A percentile compares a stretch with the other conserved stretches of the same genome.
Evolutionary conservation across 2,888 invertebrate species (phyloP).

Genomic region (Eustalomyia histrio): DNA sequence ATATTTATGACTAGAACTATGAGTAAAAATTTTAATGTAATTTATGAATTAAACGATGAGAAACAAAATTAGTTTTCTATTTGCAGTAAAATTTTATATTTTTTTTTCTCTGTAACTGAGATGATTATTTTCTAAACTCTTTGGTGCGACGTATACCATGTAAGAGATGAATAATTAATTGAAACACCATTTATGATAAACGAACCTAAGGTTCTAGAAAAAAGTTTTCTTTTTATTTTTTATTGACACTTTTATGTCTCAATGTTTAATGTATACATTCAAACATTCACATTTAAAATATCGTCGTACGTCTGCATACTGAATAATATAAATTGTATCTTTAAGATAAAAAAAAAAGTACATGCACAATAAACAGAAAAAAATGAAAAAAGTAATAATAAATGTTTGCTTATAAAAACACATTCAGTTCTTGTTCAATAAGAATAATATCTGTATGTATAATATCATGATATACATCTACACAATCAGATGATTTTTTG

Average conservation of each 20-base stretch:
- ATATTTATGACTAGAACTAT: too few relatives aligned
- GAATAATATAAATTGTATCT: slow-evolving; percentile 61
- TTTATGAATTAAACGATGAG: too few relatives aligned
- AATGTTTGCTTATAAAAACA: slow-evolving; percentile 24
- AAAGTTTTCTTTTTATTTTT: slow-evolving; percentile 53
- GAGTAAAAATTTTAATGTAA: too few relatives aligned
- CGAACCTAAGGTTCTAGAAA: slow-evolving; percentile 65
- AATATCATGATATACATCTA: neutral
- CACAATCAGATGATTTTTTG: too few relatives aligned
- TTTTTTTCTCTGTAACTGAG: too few relatives aligned
- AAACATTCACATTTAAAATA: slow-evolving; percentile 47
- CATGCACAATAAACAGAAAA: slow-evolving; percentile 37
- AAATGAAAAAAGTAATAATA: slow-evolving; percentile 35
- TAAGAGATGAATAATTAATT: neutral
- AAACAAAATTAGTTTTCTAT: too few relatives aligned
- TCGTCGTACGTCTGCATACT: slow-evolving; percentile 51
- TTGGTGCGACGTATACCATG: too few relatives aligned
- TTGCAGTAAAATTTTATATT: too few relatives aligned
- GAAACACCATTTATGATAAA: slow-evolving; percentile 52
- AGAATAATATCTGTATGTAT: slow-evolving; percentile 1
- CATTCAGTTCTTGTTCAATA: slow-evolving; percentile 36
- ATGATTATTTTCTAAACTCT: too few relatives aligned
- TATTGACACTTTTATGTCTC: slow-evolving; percentile 62
- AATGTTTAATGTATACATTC: slow-evolving; percentile 48
- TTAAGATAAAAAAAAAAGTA: slow-evolving; percentile 52